Conservation (phyloP, 2,113 vertebrate genomes). For the Centropus bengalensis region DNA sequence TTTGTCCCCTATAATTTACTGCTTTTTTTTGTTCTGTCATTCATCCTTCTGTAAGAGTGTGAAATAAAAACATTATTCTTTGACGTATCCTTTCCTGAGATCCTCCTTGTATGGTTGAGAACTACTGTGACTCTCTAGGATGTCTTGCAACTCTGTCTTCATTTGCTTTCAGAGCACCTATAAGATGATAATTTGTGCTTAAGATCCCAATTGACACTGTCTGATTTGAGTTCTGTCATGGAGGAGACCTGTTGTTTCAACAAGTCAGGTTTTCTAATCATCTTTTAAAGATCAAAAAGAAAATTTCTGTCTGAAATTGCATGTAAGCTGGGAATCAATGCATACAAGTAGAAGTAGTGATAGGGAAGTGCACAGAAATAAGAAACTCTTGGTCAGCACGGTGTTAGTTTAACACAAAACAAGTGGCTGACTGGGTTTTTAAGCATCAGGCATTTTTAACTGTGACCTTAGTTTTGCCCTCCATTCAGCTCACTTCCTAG, state of each 20-base stretch:
- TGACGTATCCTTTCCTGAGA: neutral
- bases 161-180: slow-evolving; percentile 25
- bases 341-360: neutral
- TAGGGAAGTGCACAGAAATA: neutral
- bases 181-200: slow-evolving; percentile 7
- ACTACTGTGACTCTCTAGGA: neutral
- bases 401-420: neutral
- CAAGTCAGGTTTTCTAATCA: neutral
- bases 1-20: neutral
- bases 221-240: neutral
- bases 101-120: neutral
- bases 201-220: slow-evolving; percentile 2
- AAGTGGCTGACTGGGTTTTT: neutral
- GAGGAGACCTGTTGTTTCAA: neutral
- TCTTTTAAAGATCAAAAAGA: neutral
- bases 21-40: neutral
- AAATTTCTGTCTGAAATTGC: neutral
- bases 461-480: neutral
- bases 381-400: neutral
- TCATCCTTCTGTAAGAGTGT: neutral
- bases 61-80: neutral
- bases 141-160: slow-evolving; percentile 13
- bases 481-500: neutral
- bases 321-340: neutral
- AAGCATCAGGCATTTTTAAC: neutral